Conservation (phyloP, 1,140 invertebrate species). For the Bombus waltoni region DNA sequence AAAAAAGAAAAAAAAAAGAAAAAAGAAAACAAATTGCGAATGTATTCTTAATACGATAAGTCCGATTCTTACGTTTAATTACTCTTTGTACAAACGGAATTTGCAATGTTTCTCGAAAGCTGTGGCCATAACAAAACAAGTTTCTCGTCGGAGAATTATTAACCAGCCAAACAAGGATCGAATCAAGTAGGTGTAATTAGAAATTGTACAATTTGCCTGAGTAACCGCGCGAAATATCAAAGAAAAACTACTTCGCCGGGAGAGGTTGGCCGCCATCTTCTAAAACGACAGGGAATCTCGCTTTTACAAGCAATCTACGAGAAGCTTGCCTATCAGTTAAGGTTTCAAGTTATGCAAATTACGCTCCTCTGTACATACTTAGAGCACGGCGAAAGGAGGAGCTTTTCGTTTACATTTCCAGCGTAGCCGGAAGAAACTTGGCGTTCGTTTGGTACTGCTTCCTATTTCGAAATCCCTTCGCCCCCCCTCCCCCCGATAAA, state of each 20-base stretch:
- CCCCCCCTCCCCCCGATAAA: background rate
- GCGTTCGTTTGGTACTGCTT: background rate
- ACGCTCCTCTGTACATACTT: slow-evolving; percentile 47
- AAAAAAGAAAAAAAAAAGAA: too few species aligned
- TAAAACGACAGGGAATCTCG: slow-evolving; percentile 8
- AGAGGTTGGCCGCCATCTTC: background rate
- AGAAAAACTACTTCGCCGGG: background rate
- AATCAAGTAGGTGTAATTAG: background rate
- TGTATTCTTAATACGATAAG: background rate
- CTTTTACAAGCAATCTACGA: slow-evolving; percentile 37
- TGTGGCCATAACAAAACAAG: background rate
- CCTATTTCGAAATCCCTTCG: slow-evolving; percentile 19
- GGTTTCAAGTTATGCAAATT: slow-evolving; percentile 49
- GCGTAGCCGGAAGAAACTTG: slow-evolving; percentile 34
- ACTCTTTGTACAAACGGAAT: background rate
- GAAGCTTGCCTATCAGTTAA: slow-evolving; percentile 44
- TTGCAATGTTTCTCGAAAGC: background rate
- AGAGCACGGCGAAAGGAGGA: background rate
- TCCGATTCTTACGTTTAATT: background rate
- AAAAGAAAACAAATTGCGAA: too few species aligned
- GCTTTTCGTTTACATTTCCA: slow-evolving; percentile 34
- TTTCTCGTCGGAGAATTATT: background rate
- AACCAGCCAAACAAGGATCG: background rate
- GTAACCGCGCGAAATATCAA: background rate
- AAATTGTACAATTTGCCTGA: background rate